A percentile compares a stretch with the other conserved stretches of the same genome.
phyloP scores from a whole-genome alignment of 92 coral and sea anemone genomes.

The Porites lobata region DNA sequence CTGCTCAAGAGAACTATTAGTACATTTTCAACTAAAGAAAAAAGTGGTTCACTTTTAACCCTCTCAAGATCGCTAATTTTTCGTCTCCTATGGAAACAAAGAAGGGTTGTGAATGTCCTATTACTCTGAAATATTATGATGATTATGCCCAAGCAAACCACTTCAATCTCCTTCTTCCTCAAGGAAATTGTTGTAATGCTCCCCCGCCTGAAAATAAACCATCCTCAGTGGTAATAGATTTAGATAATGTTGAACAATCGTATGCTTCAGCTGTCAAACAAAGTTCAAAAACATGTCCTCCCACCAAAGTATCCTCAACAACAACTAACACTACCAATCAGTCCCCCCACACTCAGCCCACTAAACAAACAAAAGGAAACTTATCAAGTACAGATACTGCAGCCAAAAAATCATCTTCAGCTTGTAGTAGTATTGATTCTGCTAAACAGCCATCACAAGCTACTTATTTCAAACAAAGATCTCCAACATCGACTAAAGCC shows the following conservation, averaged over 20 bases:
- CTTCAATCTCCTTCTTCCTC: constrained; percentile 58
- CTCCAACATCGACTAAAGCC: background rate
- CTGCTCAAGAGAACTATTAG: constrained; percentile 58
- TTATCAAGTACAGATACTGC: constrained; percentile 1
- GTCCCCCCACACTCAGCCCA: background rate
- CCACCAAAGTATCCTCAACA: background rate
- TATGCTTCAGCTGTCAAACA: too few species aligned
- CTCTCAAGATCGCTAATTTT: constrained; percentile 11
- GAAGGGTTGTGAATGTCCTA: constrained; percentile 63
- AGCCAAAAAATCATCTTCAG: constrained; percentile 9
- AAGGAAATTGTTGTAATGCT: constrained; percentile 59
- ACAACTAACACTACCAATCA: background rate
- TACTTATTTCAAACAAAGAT: constrained; percentile 8
- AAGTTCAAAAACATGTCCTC: background rate
- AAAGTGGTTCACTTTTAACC: constrained; percentile 66
- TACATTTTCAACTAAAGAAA: constrained; percentile 40
- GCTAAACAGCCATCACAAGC: constrained; percentile 25
- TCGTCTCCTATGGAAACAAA: constrained; percentile 19
- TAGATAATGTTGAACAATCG: background rate
- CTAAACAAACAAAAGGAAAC: constrained; percentile 14
- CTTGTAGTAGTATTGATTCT: background rate
- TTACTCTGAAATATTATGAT: constrained; percentile 57
- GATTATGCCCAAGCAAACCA: constrained; percentile 49
- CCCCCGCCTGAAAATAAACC: constrained; percentile 46
- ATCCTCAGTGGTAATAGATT: constrained; percentile 28